Evolutionary conservation across 2,113 vertebrate species (phyloP).

Genomic region (Petrocephalus zakoni): DNA sequence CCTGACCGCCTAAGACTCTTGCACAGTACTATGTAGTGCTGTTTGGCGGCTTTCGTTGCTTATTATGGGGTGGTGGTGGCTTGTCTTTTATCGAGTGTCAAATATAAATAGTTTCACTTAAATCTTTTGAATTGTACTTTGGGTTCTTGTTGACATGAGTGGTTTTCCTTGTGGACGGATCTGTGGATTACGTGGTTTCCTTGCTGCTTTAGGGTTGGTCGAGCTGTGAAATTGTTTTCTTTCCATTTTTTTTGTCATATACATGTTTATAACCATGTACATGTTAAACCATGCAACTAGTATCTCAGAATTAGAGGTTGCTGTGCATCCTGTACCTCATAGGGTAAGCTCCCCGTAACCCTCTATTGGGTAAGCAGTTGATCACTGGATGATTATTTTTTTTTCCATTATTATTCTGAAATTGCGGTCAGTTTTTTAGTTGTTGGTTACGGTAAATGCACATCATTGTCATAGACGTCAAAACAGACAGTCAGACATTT

Average conservation of each 20-base stretch:
- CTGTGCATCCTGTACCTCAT: not conserved
- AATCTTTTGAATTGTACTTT: not conserved
- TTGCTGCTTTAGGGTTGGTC: not conserved
- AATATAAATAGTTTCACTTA: not conserved
- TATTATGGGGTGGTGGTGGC: not conserved
- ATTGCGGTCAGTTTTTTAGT: not conserved
- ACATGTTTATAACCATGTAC: no score
- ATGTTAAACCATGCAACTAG: not conserved
- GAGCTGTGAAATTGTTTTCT: no score
- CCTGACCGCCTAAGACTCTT: not conserved
- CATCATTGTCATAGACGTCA: not conserved
- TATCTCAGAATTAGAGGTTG: not conserved
- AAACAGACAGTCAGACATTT: conserved; percentile 14
- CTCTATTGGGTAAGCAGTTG: not conserved
- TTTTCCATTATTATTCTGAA: not conserved
- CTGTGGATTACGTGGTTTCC: not conserved
- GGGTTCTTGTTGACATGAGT: not conserved
- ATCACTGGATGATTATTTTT: not conserved
- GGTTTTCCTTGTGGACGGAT: not conserved
- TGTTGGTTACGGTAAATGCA: no score
- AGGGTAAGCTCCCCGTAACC: not conserved
- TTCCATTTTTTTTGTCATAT: no score
- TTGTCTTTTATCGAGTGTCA: not conserved
- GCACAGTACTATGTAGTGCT: not conserved
- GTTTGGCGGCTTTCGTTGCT: not conserved